A percentile compares a stretch with the other conserved stretches of the same genome.
phyloP scores from a whole-genome alignment of 2,888 invertebrate genomes.

The Nebria brevicollis region DNA sequence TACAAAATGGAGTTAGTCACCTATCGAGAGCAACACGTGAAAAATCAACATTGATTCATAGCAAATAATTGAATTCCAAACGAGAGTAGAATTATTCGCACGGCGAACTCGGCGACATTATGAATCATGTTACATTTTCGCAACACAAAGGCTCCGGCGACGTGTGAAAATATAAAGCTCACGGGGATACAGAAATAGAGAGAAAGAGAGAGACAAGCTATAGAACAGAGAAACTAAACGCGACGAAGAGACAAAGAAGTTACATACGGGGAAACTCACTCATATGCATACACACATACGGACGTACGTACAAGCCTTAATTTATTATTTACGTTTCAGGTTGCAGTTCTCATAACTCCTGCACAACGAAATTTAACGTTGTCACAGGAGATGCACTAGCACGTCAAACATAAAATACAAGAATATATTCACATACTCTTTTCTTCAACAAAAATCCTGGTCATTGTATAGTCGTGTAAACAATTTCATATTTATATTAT shows the following conservation, averaged over 20 bases:
- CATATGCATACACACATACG: slow-evolving; percentile 26
- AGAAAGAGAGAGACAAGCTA: not conserved
- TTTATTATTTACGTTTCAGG: slow-evolving; percentile 45
- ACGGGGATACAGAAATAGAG: slow-evolving; percentile 33
- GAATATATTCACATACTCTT: not conserved
- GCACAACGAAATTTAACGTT: slow-evolving; percentile 31
- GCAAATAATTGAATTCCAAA: slow-evolving; percentile 43
- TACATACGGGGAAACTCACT: slow-evolving; percentile 17
- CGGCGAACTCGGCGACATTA: slow-evolving; percentile 42
- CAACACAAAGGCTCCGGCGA: slow-evolving; percentile 41
- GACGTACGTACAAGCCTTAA: slow-evolving; percentile 27
- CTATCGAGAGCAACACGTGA: slow-evolving; percentile 39
- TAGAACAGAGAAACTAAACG: slow-evolving; percentile 32
- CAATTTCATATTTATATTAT: too few relatives aligned
- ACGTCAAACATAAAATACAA: not conserved
- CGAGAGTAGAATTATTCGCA: slow-evolving; percentile 38
- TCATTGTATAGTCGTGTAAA: not conserved
- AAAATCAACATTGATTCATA: slow-evolving; percentile 44
- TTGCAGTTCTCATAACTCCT: slow-evolving; percentile 35
- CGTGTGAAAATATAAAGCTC: slow-evolving; percentile 47
- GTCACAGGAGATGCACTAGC: not conserved
- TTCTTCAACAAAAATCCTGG: not conserved
- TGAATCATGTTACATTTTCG: slow-evolving; percentile 46
- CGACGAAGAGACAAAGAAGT: slow-evolving; percentile 19
- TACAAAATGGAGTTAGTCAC: slow-evolving; percentile 2